Percentiles rank a stretch among this genome's conserved stretches.
Evolutionary conservation across 2,797 vertebrate species (phyloP).

Genomic region (Morelia viridis): DNA sequence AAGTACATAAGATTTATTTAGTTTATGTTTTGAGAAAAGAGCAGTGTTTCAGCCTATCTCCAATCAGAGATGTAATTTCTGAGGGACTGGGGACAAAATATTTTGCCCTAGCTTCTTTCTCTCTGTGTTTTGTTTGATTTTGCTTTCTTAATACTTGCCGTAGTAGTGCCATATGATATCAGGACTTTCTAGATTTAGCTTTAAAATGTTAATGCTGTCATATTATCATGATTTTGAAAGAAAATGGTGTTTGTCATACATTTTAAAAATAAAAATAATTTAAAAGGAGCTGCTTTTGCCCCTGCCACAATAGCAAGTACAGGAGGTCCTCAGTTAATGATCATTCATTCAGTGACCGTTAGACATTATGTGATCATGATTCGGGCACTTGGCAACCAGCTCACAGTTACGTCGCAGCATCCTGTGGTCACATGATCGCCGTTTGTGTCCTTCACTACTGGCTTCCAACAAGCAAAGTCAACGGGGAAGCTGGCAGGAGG

Average conservation of each 20-base stretch:
- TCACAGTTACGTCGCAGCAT: too few relatives aligned
- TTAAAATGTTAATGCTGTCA: too few relatives aligned
- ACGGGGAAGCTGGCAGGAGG: neutral
- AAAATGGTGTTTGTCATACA: neutral
- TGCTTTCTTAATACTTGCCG: too few relatives aligned
- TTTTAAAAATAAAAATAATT: neutral
- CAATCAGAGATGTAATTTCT: neutral
- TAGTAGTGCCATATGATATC: too few relatives aligned
- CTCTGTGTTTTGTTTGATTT: neutral
- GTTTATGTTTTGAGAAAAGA: neutral
- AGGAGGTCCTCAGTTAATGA: neutral
- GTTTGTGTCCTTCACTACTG: too few relatives aligned
- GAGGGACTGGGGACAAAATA: neutral
- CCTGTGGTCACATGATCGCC: too few relatives aligned
- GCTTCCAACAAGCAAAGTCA: too few relatives aligned
- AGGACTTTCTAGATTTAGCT: too few relatives aligned
- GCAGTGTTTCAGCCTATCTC: neutral
- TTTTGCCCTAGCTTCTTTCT: neutral
- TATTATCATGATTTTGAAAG: neutral
- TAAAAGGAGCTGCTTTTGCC: neutral
- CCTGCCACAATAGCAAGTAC: neutral
- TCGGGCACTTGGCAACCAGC: too few relatives aligned
- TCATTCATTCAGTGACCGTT: too few relatives aligned
- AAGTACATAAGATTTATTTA: neutral
- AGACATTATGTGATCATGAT: too few relatives aligned